Percentiles rank a stretch among this genome's conserved stretches.
These are phyloP conservation scores for Tenualosa thibaudeaui DNA, from an alignment of 2,797 vertebrate species.

Conservation along the genomic window DNA sequence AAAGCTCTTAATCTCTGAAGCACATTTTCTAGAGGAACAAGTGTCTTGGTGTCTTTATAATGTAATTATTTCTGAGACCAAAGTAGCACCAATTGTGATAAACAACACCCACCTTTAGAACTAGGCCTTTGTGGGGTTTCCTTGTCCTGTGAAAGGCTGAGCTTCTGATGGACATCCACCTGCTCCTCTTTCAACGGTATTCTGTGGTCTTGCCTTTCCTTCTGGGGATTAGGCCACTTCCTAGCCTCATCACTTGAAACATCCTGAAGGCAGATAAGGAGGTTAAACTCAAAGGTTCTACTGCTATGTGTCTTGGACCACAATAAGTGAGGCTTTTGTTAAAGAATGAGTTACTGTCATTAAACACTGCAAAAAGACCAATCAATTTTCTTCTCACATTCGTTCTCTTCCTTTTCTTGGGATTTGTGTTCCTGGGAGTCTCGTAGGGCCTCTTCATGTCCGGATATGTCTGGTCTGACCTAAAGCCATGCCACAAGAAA, in stretches of 20 bases:
- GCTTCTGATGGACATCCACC: neutral
- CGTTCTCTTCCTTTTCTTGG: constrained; percentile 7
- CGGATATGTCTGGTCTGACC: neutral
- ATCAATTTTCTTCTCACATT: neutral
- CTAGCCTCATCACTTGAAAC: neutral
- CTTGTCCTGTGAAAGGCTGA: neutral
- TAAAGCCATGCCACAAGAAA: neutral
- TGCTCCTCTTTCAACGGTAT: neutral
- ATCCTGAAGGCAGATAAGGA: neutral
- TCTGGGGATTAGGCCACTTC: neutral
- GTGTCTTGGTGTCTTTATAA: neutral
- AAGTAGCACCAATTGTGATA: neutral
- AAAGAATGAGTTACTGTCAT: neutral
- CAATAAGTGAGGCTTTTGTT: neutral
- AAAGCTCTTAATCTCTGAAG: neutral
- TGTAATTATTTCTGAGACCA: neutral
- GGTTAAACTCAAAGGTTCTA: neutral
- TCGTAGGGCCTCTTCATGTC: neutral
- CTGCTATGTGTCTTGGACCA: neutral
- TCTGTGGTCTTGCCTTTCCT: neutral
- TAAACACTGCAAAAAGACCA: neutral
- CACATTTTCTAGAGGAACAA: neutral
- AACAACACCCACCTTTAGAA: neutral
- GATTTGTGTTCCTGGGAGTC: neutral
- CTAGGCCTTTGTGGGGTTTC: neutral